Percentiles rank a stretch among this genome's conserved stretches.
Conservation (phyloP, 2,888 invertebrate genomes). For the Protula sp. region DNA sequence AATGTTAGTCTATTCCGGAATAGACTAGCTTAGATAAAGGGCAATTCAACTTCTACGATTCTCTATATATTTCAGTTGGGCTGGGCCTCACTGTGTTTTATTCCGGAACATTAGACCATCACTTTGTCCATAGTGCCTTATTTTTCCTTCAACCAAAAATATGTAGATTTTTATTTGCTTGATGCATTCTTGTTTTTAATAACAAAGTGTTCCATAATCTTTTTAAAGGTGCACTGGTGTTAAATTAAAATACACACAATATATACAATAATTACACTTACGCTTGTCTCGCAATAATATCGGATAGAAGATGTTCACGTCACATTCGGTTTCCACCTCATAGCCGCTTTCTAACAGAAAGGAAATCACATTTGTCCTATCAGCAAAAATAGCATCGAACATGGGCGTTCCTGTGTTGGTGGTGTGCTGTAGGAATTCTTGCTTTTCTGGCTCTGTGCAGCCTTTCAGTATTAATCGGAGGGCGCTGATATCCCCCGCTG, state of each 20-base stretch:
- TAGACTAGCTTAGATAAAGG: no score
- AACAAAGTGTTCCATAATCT: no score
- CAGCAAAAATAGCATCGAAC: constrained; percentile 14
- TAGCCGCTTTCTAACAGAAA: neutral
- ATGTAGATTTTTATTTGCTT: no score
- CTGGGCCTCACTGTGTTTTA: no score
- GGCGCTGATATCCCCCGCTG: constrained; percentile 8
- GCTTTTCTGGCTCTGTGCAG: neutral
- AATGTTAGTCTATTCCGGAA: no score
- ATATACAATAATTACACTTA: constrained; percentile 2
- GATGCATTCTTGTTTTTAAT: no score
- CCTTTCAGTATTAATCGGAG: constrained; percentile 6
- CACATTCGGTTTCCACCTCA: constrained; percentile 15
- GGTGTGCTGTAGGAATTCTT: constrained; percentile 4
- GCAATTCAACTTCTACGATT: no score
- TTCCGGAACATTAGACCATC: no score
- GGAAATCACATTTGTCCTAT: neutral
- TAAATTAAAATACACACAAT: neutral
- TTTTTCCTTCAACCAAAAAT: no score
- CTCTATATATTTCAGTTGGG: no score
- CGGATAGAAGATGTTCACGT: constrained; percentile 16
- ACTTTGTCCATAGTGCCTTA: no score
- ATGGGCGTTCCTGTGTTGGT: constrained; percentile 14
- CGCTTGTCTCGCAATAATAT: constrained; percentile 16
- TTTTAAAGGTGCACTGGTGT: neutral